phyloP scores from a whole-genome alignment of 2,797 vertebrate species.

The Anomalospiza imberbis region DNA sequence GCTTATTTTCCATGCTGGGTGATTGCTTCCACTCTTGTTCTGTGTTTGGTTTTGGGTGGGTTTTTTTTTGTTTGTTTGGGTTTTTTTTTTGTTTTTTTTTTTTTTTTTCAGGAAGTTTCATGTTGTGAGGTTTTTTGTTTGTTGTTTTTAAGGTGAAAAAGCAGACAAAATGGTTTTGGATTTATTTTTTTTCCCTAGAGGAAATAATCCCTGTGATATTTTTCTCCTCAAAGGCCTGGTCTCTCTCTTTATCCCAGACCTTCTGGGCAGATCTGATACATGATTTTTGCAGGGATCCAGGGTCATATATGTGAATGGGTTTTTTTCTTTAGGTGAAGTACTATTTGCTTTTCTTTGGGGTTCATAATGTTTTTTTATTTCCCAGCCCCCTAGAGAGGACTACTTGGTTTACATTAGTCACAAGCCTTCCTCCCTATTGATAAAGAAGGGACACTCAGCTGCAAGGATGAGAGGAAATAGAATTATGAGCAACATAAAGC shows the following conservation, averaged over 20 bases:
- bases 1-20: constrained; percentile 47
- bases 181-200: background rate
- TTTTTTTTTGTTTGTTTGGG: too few species aligned
- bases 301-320: background rate
- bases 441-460: background rate
- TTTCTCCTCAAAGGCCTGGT: background rate
- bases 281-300: background rate
- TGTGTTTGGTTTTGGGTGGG: background rate
- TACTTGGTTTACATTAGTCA: background rate
- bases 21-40: background rate
- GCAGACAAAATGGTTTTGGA: background rate
- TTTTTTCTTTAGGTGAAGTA: background rate
- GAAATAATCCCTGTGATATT: background rate
- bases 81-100: too few species aligned
- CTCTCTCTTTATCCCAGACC: background rate
- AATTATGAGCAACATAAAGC: background rate
- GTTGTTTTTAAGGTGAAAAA: background rate
- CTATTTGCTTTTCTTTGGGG: background rate
- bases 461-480: background rate
- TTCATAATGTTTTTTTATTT: background rate
- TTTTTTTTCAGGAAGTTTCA: background rate
- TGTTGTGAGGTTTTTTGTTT: background rate
- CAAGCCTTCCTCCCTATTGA: background rate
- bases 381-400: background rate
- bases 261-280: background rate